Conservation (phyloP, 2,888 invertebrate genomes). For the Fissipunctia ypsillon region DNA sequence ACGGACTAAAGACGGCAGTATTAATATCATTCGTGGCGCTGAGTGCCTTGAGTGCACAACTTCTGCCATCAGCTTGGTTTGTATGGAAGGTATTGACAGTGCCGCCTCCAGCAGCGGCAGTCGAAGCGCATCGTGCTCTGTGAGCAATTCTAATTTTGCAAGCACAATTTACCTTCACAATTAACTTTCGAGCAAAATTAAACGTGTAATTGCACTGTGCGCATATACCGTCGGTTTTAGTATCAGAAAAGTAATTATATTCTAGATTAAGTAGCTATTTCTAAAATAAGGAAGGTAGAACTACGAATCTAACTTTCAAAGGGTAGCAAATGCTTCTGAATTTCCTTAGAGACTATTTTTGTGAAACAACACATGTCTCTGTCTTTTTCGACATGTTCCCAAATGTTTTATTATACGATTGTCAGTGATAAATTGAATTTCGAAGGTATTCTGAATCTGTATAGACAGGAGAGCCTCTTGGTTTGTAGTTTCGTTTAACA, state of each 20-base stretch:
- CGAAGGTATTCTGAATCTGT: constrained; percentile 3
- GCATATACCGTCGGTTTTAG: neutral
- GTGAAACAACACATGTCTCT: constrained; percentile 1
- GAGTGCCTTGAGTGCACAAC: neutral
- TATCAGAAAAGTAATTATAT: neutral
- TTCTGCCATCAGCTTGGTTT: neutral
- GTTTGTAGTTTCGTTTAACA: neutral
- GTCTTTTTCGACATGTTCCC: constrained; percentile 7
- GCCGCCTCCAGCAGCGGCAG: too few species aligned
- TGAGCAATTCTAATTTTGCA: constrained; percentile 14
- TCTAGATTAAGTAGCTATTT: neutral
- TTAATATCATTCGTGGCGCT: neutral
- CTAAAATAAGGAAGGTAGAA: neutral
- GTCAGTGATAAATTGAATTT: constrained; percentile 44
- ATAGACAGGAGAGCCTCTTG: neutral
- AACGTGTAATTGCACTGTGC: constrained; percentile 12
- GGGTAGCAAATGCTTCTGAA: neutral
- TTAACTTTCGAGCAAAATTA: constrained; percentile 18
- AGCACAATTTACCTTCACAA: constrained; percentile 16
- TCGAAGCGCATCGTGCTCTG: too few species aligned
- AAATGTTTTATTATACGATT: constrained; percentile 3
- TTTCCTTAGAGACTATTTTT: neutral
- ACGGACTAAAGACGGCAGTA: neutral
- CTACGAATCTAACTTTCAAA: neutral
- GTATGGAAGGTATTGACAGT: neutral